Conservation (phyloP, 64 coral and sea anemone genomes). For the Montipora capricornis region DNA sequence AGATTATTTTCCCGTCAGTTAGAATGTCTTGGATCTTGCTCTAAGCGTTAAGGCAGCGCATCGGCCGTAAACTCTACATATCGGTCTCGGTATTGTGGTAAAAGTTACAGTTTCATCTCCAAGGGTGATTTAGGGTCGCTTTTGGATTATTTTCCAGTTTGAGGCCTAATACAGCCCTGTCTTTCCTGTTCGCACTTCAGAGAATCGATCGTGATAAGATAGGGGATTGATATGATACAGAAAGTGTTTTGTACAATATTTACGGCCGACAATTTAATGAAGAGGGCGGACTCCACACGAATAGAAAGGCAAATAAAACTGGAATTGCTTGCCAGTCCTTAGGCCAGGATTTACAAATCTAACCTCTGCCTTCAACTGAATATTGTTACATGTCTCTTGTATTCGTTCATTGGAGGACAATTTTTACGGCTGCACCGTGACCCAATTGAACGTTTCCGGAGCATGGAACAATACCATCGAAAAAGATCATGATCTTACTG, state of each 20-base stretch:
- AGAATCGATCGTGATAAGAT: slow-evolving; percentile 24
- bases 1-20: neutral
- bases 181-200: neutral
- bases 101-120: slow-evolving; percentile 54
- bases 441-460: neutral
- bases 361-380: neutral
- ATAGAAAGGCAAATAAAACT: neutral
- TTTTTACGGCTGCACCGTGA: neutral
- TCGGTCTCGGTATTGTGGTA: neutral
- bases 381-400: neutral
- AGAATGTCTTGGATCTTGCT: neutral
- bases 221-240: slow-evolving; percentile 7
- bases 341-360: neutral
- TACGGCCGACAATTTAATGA: neutral
- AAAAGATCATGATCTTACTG: neutral
- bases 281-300: neutral
- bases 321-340: neutral
- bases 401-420: neutral
- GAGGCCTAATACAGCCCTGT: slow-evolving; percentile 32
- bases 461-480: neutral
- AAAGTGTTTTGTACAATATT: neutral
- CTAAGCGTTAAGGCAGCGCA: neutral
- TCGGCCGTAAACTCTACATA: neutral
- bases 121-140: slow-evolving; percentile 6
- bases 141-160: slow-evolving; percentile 2